Conservation (phyloP, 1,140 invertebrate genomes). For the Philopotamus ludificatus region DNA sequence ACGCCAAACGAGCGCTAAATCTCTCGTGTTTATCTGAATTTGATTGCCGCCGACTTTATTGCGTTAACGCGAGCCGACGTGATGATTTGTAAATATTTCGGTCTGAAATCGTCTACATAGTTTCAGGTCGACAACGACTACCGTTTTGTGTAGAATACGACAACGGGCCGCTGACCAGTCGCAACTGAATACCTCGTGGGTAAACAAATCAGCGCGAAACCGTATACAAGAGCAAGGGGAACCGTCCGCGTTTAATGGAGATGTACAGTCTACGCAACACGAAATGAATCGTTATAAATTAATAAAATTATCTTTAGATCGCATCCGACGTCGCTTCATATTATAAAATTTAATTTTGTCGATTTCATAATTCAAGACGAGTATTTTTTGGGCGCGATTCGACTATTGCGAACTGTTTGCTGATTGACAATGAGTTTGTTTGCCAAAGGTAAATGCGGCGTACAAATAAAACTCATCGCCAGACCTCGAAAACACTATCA, state of each 20-base stretch:
- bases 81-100: conserved; percentile 9
- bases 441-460: conserved; percentile 33
- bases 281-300: background rate
- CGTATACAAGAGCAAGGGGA: conserved; percentile 28
- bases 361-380: background rate
- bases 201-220: conserved; percentile 39
- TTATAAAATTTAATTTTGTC: background rate
- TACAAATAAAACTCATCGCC: conserved; percentile 26
- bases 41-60: background rate
- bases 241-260: conserved; percentile 36
- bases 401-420: conserved; percentile 9
- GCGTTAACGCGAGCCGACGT: background rate
- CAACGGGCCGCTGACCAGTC: conserved; percentile 27
- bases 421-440: conserved; percentile 39
- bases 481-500: background rate
- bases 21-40: background rate
- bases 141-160: conserved; percentile 1
- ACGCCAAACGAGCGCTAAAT: background rate
- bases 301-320: too few relatives aligned
- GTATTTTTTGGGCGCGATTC: conserved; percentile 1
- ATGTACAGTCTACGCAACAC: conserved; percentile 22
- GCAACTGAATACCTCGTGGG: conserved; percentile 36
- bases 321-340: background rate
- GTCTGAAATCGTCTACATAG: too few relatives aligned
- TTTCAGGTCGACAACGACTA: background rate